Conservation (phyloP, 2,797 vertebrate genomes). For the Enteromius mattozi region DNA sequence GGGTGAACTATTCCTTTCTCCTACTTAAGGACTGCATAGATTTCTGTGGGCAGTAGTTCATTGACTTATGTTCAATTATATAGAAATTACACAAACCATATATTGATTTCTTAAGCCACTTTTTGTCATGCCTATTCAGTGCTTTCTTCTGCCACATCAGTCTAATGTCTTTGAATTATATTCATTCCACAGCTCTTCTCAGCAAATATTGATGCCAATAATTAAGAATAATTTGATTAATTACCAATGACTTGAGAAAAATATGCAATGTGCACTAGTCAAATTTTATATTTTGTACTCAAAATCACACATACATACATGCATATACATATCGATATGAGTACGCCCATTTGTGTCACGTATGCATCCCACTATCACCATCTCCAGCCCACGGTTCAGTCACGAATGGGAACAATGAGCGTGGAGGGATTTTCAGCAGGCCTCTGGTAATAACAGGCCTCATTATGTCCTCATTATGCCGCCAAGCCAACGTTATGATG, state of each 20-base stretch:
- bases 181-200: neutral
- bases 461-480: slow-evolving; percentile 62
- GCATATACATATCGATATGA: neutral
- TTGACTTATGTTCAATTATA: neutral
- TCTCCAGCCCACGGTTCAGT: slow-evolving; percentile 19
- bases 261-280: neutral
- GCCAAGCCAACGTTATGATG: slow-evolving; percentile 56
- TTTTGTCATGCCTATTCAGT: slow-evolving; percentile 1
- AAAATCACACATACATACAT: neutral
- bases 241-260: neutral
- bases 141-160: slow-evolving; percentile 16
- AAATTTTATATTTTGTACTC: neutral
- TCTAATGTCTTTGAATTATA: neutral
- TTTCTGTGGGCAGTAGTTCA: slow-evolving; percentile 6
- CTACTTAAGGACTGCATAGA: neutral
- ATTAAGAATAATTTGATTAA: neutral
- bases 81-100: slow-evolving; percentile 4
- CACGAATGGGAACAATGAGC: slow-evolving; percentile 49
- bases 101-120: neutral
- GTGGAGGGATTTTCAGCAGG: slow-evolving; percentile 37
- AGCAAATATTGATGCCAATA: neutral
- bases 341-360: neutral
- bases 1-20: neutral
- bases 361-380: slow-evolving; percentile 1
- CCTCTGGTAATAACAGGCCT: slow-evolving; percentile 53